phyloP scores from a whole-genome alignment of 2,113 vertebrate genomes.

The Chaetodon trifascialis region DNA sequence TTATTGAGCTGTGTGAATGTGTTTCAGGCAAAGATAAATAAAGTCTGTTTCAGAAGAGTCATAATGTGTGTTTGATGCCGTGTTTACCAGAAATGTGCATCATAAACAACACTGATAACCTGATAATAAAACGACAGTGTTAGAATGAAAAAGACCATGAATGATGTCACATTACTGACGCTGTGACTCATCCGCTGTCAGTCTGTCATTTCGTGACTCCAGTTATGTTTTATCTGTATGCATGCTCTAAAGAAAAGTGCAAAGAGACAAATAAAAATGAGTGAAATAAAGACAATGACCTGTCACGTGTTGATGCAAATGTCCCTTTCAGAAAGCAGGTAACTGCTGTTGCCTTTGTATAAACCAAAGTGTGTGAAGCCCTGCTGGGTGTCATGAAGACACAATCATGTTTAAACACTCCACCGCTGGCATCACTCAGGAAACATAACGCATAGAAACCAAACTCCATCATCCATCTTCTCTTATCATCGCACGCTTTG shows the following conservation, averaged over 20 bases:
- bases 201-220: neutral
- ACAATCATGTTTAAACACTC: neutral
- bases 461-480: neutral
- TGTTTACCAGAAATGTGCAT: neutral
- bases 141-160: too few species aligned
- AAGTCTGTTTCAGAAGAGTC: neutral
- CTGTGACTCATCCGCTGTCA: neutral
- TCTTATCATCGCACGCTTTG: neutral
- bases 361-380: neutral
- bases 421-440: neutral
- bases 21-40: too few species aligned
- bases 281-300: neutral
- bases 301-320: neutral
- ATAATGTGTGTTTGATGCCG: neutral
- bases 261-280: neutral
- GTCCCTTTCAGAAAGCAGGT: neutral
- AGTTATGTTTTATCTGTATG: neutral
- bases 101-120: neutral
- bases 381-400: neutral
- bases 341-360: too few species aligned
- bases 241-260: neutral
- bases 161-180: too few species aligned
- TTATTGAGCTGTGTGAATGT: too few species aligned
- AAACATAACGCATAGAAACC: conserved; percentile 10
- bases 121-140: neutral